Base-by-base conservation (phyloP, 2,888 invertebrate species). In the Mamestra brassicae region DNA sequence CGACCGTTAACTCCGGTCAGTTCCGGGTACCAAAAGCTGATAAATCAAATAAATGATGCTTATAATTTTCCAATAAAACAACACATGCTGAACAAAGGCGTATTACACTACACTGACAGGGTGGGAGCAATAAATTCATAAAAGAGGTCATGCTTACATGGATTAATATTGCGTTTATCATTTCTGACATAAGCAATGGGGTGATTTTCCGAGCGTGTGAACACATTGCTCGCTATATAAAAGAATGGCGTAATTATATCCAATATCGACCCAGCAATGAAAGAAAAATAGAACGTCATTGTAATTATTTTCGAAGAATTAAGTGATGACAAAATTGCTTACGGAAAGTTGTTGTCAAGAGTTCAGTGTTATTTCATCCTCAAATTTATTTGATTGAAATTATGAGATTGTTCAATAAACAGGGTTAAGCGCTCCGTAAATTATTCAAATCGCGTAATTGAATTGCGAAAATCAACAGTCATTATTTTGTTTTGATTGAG, bases 131-230 rank as follows among this genome's bases (percentile, higher is more conserved):
- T 87, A 87, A 85, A 87, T 87, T 84, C 75, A 86, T 75, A 82
- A 84, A 84, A 73, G 80, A 87, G 86, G 87, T 87, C 87, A 86
- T 74, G 85, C 87, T 81, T 81, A 79, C 80, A 83, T 63, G 83
- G 83, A 87, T 87, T 87, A 87, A 86, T 87, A 86, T 77, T 82
- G 80, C 81, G 78, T 87, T 82, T 80, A 86, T 87, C 86, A 86
- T 85, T 78, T 80, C 78, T 83, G 83, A 85, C 78, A 78, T 63
- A 68, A 69, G 76, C 75, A 85, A 81, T 83, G 42, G 84, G 77
- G 74, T 86, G 85, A 87, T 87, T 87, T 87, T 83, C 85, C 80
- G 66, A 83, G 66, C 80, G 75, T 72, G 66, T 87, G 76, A 85
- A 81, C 85, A 81, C 81, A 85, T 83, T 85, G 78, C 83, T 65